A percentile compares a stretch with the other conserved stretches of the same genome.
These are phyloP conservation scores for Psittacara wagleri DNA, from an alignment of 2,113 vertebrate genomes.

Conservation along the genomic window DNA sequence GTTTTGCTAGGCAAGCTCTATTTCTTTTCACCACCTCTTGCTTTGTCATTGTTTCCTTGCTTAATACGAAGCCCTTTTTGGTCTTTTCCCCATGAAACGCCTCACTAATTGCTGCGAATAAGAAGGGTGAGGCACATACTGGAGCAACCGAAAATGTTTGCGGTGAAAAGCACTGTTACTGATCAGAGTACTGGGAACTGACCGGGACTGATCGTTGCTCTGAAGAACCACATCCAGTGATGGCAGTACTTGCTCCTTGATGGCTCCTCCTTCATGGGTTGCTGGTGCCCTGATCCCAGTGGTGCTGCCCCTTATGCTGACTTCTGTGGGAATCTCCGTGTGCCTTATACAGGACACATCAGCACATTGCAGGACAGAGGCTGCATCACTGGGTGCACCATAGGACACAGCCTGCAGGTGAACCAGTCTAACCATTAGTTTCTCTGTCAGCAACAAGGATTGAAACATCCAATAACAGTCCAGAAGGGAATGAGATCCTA, in stretches of 20 bases:
- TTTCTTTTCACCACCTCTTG: neutral
- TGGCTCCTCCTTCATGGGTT: neutral
- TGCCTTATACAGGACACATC: fast-evolving
- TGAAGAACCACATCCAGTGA: neutral
- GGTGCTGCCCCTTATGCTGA: neutral
- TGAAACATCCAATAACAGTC: neutral
- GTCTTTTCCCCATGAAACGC: neutral
- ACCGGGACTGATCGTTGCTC: neutral
- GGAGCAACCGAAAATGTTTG: neutral
- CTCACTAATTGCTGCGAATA: neutral
- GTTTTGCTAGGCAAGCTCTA: constrained; percentile 15
- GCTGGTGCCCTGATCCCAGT: neutral
- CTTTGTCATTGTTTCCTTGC: constrained; percentile 3
- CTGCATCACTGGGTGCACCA: fast-evolving
- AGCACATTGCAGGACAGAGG: neutral
- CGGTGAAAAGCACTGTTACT: neutral
- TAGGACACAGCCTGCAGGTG: neutral
- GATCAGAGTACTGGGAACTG: neutral
- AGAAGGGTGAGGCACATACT: neutral
- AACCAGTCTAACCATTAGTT: neutral
- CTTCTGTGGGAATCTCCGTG: neutral
- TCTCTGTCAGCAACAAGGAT: neutral
- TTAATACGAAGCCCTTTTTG: neutral
- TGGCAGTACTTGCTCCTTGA: neutral
- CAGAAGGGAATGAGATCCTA: neutral